Evolutionary conservation across 1,140 invertebrate genomes (phyloP), one percentile per base, ranked within the genome.

Genomic region (Subanguina moxae): DNA sequence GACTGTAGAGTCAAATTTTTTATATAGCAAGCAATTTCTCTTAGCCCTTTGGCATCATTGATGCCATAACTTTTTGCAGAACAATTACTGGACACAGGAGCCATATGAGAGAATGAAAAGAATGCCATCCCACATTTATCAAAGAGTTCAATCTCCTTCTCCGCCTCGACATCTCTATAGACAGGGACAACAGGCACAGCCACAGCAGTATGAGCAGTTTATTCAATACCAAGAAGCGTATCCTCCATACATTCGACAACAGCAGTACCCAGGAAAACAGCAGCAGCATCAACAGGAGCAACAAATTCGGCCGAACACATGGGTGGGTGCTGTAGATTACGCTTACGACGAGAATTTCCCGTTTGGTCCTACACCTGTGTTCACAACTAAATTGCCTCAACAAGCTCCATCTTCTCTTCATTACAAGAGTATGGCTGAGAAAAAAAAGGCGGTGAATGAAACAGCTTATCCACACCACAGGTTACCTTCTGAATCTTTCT

Each of bases 371-470:
- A 27, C 45, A 27, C 52, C 62, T 23, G 62, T 58, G 19, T 45
- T 57, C 43, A 48, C 62, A 48, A 48, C 57, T 61, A 28, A 46
- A 52, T 17, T 67, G 21, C 56, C 56, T 19, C 32, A 28, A 27
- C 56, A 58, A 28, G 23, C 23, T 30, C 27, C 61, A 30, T 0
- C 62, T 23, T 1, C 32, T 38, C 8, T 68, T 63, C 52, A 19
- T 52, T 58, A 43, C 42, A 45, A 1, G 58, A 58, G 9, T 59
- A 43, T 1, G 48, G 64, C 64, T 9, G 42, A 68, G 19, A 28
- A 32, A 21, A 21, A 59, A 28, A 58, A 59, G 13, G 61, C 66
- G 30, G 66, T 65, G 59, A 68, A 59, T 42, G 61, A 68, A 30
- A 52, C 43, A 38, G 57, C 45, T 21, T 43, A 46, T 1, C 23